Conservation (phyloP, 2,113 vertebrate species). For the Steatornis caripensis region DNA sequence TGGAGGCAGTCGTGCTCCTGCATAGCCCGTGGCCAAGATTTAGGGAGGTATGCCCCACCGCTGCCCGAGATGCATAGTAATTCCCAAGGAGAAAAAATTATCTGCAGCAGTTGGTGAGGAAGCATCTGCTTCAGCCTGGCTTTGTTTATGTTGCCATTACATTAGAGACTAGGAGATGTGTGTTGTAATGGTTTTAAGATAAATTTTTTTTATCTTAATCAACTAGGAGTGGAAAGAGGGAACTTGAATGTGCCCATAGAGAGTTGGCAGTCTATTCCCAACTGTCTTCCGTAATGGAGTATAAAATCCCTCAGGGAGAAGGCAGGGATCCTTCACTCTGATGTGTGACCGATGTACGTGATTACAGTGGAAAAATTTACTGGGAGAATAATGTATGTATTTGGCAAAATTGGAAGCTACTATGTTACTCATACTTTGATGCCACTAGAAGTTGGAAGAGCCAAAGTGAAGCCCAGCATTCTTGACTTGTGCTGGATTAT, state of each 20-base stretch:
- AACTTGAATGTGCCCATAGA: background rate
- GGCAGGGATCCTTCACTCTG: background rate
- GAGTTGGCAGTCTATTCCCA: background rate
- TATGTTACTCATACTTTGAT: background rate
- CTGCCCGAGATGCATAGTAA: background rate
- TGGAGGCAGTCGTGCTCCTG: background rate
- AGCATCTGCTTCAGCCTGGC: background rate
- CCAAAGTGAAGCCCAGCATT: background rate
- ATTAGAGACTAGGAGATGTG: background rate
- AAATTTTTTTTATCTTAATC: background rate
- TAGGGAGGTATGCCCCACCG: background rate
- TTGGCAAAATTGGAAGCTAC: background rate
- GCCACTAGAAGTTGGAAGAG: background rate
- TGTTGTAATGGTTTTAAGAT: background rate
- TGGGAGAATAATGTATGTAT: background rate
- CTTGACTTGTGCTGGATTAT: background rate
- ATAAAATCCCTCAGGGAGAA: background rate
- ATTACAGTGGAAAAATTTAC: background rate
- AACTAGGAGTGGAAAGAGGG: background rate
- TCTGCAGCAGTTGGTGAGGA: background rate
- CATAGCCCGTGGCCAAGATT: background rate
- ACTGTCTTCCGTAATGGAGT: background rate
- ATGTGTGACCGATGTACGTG: background rate
- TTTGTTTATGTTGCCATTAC: background rate
- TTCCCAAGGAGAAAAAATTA: background rate